A percentile compares a stretch with the other conserved stretches of the same genome.
phyloP scores from a whole-genome alignment of 2,797 vertebrate species.

The Amniataba percoides region DNA sequence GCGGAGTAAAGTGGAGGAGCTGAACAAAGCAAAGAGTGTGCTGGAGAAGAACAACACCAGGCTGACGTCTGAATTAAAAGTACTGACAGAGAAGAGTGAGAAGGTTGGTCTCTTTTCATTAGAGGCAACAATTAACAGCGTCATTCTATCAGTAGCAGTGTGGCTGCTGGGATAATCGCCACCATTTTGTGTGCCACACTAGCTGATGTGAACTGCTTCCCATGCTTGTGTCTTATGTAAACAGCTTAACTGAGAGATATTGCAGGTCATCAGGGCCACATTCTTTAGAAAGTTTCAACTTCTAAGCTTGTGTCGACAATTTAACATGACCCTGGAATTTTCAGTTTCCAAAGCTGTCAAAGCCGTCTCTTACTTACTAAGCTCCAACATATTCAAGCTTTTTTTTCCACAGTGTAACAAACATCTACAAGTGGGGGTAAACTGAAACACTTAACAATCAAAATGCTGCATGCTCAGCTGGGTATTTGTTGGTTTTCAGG shows the following conservation, averaged over 20 bases:
- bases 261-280: slow-evolving; percentile 31
- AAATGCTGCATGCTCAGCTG: not conserved
- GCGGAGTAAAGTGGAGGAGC: slow-evolving; percentile 87
- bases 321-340: slow-evolving; percentile 15
- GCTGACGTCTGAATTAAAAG: slow-evolving; percentile 88
- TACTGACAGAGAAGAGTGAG: slow-evolving; percentile 87
- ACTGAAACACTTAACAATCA: not conserved
- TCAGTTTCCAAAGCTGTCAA: slow-evolving; percentile 10
- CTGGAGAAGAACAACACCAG: slow-evolving; percentile 89
- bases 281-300: slow-evolving; percentile 30
- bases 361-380: not conserved
- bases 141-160: not conserved
- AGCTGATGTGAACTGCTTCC: slow-evolving; percentile 20
- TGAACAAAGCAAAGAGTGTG: slow-evolving; percentile 86
- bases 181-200: not conserved
- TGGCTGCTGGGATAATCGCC: not conserved
- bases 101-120: slow-evolving; percentile 86
- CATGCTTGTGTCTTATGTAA: slow-evolving; percentile 46
- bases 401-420: not conserved
- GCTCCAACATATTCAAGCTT: not conserved
- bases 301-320: slow-evolving; percentile 20
- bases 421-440: not conserved
- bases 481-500: slow-evolving; percentile 78
- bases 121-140: not conserved
- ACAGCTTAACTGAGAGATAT: slow-evolving; percentile 33